A percentile compares a stretch with the other conserved stretches of the same genome.
These are phyloP conservation scores for Centropus bengalensis DNA, from an alignment of 2,113 vertebrate genomes.

Conservation along the genomic window DNA sequence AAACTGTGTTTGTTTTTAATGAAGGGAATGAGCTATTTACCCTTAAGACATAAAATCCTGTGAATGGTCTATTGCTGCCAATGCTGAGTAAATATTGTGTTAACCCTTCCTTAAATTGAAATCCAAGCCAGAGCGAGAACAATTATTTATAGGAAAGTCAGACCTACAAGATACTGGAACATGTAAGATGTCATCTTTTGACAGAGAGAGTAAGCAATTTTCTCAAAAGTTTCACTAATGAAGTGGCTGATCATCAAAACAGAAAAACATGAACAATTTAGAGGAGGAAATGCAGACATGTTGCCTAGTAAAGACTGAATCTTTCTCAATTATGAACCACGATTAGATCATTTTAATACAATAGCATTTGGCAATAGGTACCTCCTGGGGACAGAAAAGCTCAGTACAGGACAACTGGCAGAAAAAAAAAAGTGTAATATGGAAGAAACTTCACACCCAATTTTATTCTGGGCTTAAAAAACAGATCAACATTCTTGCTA, in stretches of 20 bases:
- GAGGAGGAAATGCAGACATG: not conserved
- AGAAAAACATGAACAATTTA: not conserved
- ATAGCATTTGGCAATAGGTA: not conserved
- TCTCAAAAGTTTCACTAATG: not conserved
- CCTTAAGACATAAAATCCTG: not conserved
- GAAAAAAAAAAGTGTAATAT: not conserved
- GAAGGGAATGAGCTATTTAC: not conserved
- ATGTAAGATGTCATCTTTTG: not conserved
- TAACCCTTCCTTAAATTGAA: not conserved
- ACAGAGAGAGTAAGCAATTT: not conserved
- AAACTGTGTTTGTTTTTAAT: constrained; percentile 37
- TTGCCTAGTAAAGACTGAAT: not conserved
- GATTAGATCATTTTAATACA: not conserved
- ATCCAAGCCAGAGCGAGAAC: not conserved
- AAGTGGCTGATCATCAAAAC: not conserved
- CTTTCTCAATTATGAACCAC: not conserved
- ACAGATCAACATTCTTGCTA: not conserved
- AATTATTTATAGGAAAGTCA: not conserved
- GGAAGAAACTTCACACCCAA: not conserved
- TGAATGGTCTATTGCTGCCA: not conserved
- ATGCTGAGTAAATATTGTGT: not conserved
- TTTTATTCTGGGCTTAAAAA: not conserved
- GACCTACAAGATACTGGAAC: not conserved
- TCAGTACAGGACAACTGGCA: not conserved
- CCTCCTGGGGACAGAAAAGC: constrained; percentile 8